Conservation (phyloP, 2,113 vertebrate genomes). For the Galeopterus variegatus region DNA sequence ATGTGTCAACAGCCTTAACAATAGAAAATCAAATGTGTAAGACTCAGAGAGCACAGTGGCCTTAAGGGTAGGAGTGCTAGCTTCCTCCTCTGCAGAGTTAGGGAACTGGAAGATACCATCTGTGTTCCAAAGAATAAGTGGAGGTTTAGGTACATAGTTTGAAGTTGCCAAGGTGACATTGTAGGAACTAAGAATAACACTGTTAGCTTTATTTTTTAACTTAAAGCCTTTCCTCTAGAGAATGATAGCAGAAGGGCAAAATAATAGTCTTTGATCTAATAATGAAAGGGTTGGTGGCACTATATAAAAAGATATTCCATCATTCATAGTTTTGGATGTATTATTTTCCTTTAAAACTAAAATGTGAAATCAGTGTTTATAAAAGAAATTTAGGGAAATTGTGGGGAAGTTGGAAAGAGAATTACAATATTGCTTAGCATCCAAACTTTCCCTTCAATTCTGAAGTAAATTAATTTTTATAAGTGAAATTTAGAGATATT, state of each 20-base stretch:
- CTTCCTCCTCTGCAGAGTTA: background rate
- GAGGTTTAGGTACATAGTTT: background rate
- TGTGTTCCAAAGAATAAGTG: background rate
- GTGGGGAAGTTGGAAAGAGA: background rate
- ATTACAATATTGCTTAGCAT: slow-evolving; percentile 22
- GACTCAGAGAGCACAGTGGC: background rate
- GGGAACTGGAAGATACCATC: background rate
- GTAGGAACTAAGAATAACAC: background rate
- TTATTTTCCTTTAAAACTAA: slow-evolving; percentile 70
- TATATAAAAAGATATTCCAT: slow-evolving; percentile 16
- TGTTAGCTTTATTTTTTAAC: background rate
- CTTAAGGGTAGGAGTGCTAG: too few relatives aligned
- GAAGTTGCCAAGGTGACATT: slow-evolving; percentile 36
- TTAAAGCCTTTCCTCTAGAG: slow-evolving; percentile 25
- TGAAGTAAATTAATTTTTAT: slow-evolving; percentile 52
- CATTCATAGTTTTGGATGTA: background rate
- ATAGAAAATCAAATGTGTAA: background rate
- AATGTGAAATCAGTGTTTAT: slow-evolving; percentile 38
- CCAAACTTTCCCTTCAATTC: slow-evolving; percentile 13
- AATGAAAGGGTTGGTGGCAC: slow-evolving; percentile 24
- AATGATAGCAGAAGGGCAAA: slow-evolving; percentile 29
- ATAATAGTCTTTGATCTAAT: slow-evolving; percentile 35
- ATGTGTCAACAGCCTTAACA: background rate
- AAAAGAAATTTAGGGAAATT: slow-evolving; percentile 51
- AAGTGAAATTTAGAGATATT: slow-evolving; percentile 30